These are phyloP conservation scores for Macropus fuliginosus DNA, from an alignment of 2,797 vertebrate genomes.

Conservation along the genomic window DNA sequence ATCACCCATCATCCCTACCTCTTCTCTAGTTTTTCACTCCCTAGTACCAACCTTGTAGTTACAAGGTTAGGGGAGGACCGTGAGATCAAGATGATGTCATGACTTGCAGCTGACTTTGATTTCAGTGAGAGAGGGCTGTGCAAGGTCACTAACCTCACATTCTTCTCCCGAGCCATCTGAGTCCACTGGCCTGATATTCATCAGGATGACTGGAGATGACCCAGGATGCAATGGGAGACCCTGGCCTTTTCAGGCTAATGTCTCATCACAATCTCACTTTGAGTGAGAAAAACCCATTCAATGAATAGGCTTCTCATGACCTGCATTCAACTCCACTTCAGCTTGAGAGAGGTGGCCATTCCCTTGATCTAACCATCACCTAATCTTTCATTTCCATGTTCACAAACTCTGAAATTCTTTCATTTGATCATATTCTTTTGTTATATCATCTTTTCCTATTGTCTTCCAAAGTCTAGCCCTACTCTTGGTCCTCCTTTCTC, in stretches of 20 bases:
- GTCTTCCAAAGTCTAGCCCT: neutral
- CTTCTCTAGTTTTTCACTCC: neutral
- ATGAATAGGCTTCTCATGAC: neutral
- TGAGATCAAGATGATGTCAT: too few relatives aligned
- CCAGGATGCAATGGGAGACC: too few relatives aligned
- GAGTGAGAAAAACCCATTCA: too few relatives aligned
- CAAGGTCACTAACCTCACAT: too few relatives aligned
- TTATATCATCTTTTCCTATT: neutral
- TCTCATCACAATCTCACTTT: too few relatives aligned
- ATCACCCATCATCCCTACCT: neutral
- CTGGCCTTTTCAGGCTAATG: too few relatives aligned
- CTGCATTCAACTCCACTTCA: neutral
- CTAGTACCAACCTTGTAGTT: constrained; percentile 1
- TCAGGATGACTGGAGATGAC: too few relatives aligned
- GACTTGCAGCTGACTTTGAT: too few relatives aligned
- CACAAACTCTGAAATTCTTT: neutral
- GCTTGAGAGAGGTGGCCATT: neutral
- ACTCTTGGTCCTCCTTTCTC: neutral
- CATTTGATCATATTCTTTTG: neutral
- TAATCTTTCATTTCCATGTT: neutral
- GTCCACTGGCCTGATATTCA: too few relatives aligned
- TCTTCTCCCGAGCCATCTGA: too few relatives aligned
- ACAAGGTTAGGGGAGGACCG: neutral
- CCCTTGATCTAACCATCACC: neutral
- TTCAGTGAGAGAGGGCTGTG: too few relatives aligned